Evolutionary conservation across 2,113 vertebrate species (phyloP), one percentile per base, ranked within the genome.

Genomic region (Anoplopoma fimbria): DNA sequence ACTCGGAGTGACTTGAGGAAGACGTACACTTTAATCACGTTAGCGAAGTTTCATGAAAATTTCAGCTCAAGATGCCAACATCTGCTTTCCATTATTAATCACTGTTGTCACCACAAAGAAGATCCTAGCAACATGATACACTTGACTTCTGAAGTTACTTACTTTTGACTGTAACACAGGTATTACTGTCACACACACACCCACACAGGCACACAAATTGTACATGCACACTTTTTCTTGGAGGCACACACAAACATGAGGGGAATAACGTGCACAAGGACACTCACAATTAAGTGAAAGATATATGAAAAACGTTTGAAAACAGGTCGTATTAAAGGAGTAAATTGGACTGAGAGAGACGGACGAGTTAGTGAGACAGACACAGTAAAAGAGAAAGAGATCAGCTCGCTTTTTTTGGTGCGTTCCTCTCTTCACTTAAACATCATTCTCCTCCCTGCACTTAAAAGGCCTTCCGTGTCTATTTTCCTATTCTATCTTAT

Each of bases 81-180:
- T 92, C 90, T 91, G 91, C 86, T 92, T 89, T 94, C 88, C 92
- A 94, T 94, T 93, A 94, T 93, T 94, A 90, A 94, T 93, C 93
- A 91, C 79, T 91, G 90, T 92, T 94, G 92, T 93, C 93, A 93
- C 89, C 93, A 83, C 86, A 84, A 75, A 90, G 92, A 79, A 57
- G 91, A 90, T 83, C 88, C 86, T 0, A 57, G 69, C 88, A 79
- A 90, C 89, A 89, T 81, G 85, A 92, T 89, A 87, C 93, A 88
- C 89, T 85, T 77, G 82, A 91, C 88, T 89, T 93, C 87, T 92
- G 89, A 93, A 93, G 90, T 92, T 88, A 91, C 92, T 91, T 85
- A 91, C 87, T 91, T 89, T 90, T 70, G 62, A 86, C 85, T 92
- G 81, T 64, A 78, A 88, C 87, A 87, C 88, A 89, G 87, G 91